These are phyloP conservation scores for Drosophila robusta DNA, from an alignment of 2,888 invertebrate species.

Conservation along the genomic window DNA sequence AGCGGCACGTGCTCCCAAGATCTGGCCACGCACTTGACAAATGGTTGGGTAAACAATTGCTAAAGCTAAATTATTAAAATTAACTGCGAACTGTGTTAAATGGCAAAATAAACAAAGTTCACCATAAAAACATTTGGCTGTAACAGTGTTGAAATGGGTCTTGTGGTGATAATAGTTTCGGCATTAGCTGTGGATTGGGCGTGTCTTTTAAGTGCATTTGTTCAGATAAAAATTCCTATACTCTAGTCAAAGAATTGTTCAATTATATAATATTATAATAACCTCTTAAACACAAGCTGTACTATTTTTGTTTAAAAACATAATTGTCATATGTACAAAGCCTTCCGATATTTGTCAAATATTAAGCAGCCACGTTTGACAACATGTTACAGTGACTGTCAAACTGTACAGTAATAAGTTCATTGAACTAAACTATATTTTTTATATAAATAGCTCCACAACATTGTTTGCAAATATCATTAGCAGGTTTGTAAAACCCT, in stretches of 20 bases:
- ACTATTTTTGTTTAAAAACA: no score
- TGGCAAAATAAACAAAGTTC: slow-evolving; percentile 16
- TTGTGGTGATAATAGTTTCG: not conserved
- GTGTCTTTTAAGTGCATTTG: not conserved
- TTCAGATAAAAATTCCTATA: not conserved
- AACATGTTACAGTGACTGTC: no score
- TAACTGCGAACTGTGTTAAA: slow-evolving; percentile 20
- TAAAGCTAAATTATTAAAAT: slow-evolving; percentile 22
- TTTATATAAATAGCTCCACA: not conserved
- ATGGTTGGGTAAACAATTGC: slow-evolving; percentile 38
- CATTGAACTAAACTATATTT: not conserved
- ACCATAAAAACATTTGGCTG: not conserved
- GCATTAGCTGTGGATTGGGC: not conserved
- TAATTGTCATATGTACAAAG: no score
- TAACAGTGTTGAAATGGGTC: slow-evolving; percentile 4
- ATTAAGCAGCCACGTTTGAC: no score
- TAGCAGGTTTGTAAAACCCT: not conserved
- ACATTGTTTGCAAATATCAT: not conserved
- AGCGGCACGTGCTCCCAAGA: slow-evolving; percentile 53
- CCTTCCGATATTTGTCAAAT: no score
- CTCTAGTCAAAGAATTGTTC: not conserved
- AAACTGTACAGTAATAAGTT: not conserved
- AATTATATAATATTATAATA: no score
- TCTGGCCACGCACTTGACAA: slow-evolving; percentile 41
- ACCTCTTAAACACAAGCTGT: no score